Base-by-base conservation (phyloP, 1,140 invertebrate genomes). In the Anastrepha obliqua region DNA sequence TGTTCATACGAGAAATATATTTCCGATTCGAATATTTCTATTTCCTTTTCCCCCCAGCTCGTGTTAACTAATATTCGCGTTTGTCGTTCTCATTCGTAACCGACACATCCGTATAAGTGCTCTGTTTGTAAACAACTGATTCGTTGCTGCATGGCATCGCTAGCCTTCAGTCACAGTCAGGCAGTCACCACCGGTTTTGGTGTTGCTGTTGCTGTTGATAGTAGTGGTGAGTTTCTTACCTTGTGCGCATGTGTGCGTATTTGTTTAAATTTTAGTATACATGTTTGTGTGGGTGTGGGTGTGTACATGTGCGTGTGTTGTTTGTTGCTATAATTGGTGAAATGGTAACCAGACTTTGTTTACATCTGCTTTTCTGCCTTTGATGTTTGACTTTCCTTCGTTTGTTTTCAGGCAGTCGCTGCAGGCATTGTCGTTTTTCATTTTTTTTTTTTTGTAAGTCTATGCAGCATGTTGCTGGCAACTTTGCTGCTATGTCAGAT, bases 101-200 rank as follows among this genome's bases (percentile, higher is more conserved):
- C 74, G 74, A 81, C 85, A 81, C 85, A 81, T 86, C 87, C 87
- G 42, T 86, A 67, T 85, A 44, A 70, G 55, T 59, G 87, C 87
- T 88, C 85, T 88, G 87, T 88, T 88, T 88, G 87, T 88, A 88
- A 88, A 88, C 87, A 88, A 88, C 87, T 88, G 85, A 86, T 65
- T 81, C 70, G 67, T 87, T 47, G 65, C n/a, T 81, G 74, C 47
- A 81, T 81, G n/a, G 74, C 47, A 81, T 81, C 74, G 74, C 20
- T 47, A 78, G 47, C 47, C n/a, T 78, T 78, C 47, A 29, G 51
- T 55, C 74, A 20, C 44, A 55, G 47, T 5, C 9, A 55, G 51
- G 51, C 44, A 78, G 51, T 59, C 70, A 67, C 55, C 55, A 70
- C 70, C 67, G 87, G 9, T 78, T 64, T 29, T 88, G 67, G 81